Conservation (phyloP, 1,140 invertebrate genomes). For the Drosophila aff. region DNA sequence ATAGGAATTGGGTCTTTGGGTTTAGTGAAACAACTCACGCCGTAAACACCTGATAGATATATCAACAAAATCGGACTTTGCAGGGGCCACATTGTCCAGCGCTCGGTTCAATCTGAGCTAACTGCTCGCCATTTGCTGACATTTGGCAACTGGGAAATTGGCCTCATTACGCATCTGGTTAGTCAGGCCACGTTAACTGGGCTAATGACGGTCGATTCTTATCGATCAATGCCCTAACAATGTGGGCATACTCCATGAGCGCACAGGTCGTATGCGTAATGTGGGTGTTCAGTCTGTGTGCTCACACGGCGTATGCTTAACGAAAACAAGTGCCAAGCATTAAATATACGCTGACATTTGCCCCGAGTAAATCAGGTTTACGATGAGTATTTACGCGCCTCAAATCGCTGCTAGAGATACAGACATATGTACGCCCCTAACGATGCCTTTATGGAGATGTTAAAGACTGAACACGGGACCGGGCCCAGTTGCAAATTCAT, state of each 20-base stretch:
- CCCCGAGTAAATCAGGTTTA: slow-evolving; percentile 22
- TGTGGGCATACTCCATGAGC: slow-evolving; percentile 10
- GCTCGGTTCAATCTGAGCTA: background rate
- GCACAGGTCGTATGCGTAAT: slow-evolving; percentile 40
- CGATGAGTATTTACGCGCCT: slow-evolving; percentile 26
- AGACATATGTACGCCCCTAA: slow-evolving; percentile 7
- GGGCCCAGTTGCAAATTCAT: slow-evolving; percentile 28
- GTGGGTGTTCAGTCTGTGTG: slow-evolving; percentile 18
- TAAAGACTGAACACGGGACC: slow-evolving; percentile 22
- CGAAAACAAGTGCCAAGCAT: slow-evolving; percentile 1
- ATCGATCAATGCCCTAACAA: slow-evolving; percentile 23
- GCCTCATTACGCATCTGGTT: slow-evolving; percentile 29
- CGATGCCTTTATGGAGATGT: slow-evolving; percentile 30
- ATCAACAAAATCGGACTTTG: slow-evolving; percentile 9
- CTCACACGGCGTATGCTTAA: slow-evolving; percentile 28
- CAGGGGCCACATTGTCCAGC: slow-evolving; percentile 22
- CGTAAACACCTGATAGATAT: background rate
- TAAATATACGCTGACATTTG: slow-evolving; percentile 12
- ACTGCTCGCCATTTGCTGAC: slow-evolving; percentile 9
- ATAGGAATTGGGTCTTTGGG: background rate
- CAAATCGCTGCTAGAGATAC: slow-evolving; percentile 5
- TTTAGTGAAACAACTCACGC: slow-evolving; percentile 45
- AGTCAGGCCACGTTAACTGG: slow-evolving; percentile 64
- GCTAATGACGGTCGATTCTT: slow-evolving; percentile 57
- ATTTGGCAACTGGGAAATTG: slow-evolving; percentile 32